phyloP scores from a whole-genome alignment of 2,888 invertebrate genomes.

The Chelonus formosanus region DNA sequence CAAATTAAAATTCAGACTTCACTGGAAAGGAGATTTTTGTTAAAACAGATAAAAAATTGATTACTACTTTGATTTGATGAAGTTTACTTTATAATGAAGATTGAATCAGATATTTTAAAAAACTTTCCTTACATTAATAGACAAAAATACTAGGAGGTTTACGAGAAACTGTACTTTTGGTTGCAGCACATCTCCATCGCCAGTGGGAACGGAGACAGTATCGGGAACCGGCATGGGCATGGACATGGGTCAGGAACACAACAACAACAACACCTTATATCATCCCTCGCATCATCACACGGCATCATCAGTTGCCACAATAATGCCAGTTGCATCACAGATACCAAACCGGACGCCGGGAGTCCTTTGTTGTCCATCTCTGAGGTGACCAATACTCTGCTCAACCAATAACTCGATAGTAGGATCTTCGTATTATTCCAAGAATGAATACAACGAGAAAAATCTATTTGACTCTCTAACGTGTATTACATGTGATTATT shows the following conservation, averaged over 20 bases:
- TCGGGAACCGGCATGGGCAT: conserved; percentile 48
- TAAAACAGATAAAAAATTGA: no score
- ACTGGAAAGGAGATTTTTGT: no score
- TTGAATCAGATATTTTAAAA: no score
- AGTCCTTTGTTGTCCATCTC: conserved; percentile 80
- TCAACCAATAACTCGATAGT: conserved; percentile 69
- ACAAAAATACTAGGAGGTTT: background rate
- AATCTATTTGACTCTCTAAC: conserved; percentile 6
- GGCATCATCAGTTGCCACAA: conserved; percentile 55
- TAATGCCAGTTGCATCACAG: conserved; percentile 65
- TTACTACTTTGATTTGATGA: no score
- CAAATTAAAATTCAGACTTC: no score
- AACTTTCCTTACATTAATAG: no score
- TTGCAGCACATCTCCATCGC: conserved; percentile 64
- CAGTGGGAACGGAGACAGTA: conserved; percentile 56
- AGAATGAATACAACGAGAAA: background rate
- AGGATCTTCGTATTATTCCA: conserved; percentile 35
- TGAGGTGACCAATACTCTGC: conserved; percentile 79
- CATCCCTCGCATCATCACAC: conserved; percentile 61
- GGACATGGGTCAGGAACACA: conserved; percentile 47
- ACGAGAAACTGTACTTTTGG: conserved; percentile 53
- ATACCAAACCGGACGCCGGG: conserved; percentile 68
- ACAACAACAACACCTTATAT: conserved; percentile 59
- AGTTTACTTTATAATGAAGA: no score
- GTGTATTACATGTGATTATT: conserved; percentile 9